phyloP scores from a whole-genome alignment of 2,797 vertebrate genomes.

The Peromyscus nudipes region DNA sequence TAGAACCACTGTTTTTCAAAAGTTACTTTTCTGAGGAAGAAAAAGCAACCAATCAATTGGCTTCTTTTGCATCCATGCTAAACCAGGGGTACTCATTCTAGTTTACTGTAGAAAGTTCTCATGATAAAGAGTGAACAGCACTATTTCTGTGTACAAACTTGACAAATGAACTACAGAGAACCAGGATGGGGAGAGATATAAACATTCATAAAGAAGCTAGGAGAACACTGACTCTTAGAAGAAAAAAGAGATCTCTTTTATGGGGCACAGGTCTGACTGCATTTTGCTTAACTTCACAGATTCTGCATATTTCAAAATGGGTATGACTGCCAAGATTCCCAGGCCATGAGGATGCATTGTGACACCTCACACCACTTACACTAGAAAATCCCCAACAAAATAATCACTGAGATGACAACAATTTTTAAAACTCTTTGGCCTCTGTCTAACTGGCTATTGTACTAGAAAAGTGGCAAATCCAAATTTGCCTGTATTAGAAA shows the following conservation, averaged over 20 bases:
- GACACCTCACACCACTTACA: neutral
- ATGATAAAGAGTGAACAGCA: neutral
- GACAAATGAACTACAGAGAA: slow-evolving; percentile 34
- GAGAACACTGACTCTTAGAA: slow-evolving; percentile 5
- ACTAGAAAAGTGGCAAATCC: slow-evolving; percentile 4
- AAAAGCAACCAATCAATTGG: slow-evolving; percentile 52
- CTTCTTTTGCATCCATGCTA: slow-evolving; percentile 5
- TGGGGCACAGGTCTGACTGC: neutral
- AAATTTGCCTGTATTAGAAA: slow-evolving; percentile 12
- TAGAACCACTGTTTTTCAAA: slow-evolving; percentile 99
- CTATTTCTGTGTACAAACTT: neutral
- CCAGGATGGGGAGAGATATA: neutral
- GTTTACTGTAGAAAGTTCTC: slow-evolving; percentile 37
- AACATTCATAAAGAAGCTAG: slow-evolving; percentile 35
- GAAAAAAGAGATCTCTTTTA: neutral
- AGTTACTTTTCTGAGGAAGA: slow-evolving; percentile 92
- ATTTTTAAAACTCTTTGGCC: slow-evolving; percentile 33
- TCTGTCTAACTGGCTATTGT: neutral
- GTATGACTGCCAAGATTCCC: neutral
- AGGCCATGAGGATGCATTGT: neutral
- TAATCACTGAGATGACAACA: neutral
- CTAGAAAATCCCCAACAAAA: slow-evolving; percentile 38
- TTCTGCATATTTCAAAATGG: neutral
- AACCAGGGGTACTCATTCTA: neutral
- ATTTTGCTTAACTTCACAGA: neutral